Conservation (phyloP, 1,140 invertebrate genomes). For the Drosophila sp. region DNA sequence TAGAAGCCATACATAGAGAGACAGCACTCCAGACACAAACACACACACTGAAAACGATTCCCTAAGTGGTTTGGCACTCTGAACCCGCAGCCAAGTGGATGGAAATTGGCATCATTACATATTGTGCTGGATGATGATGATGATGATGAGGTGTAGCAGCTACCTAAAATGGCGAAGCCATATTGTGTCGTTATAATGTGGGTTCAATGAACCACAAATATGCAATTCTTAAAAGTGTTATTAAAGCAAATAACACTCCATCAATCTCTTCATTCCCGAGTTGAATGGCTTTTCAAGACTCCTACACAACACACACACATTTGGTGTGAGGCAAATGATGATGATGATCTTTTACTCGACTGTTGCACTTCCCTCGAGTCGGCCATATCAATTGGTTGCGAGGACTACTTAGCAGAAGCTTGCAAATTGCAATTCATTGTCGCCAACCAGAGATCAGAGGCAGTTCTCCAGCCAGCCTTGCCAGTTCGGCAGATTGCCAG, state of each 20-base stretch:
- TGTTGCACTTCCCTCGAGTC: constrained; percentile 13
- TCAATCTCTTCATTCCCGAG: constrained; percentile 1
- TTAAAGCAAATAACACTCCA: constrained; percentile 39
- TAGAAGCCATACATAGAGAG: constrained; percentile 13
- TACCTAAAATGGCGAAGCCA: background rate
- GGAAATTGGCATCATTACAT: constrained; percentile 40
- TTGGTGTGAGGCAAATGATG: background rate
- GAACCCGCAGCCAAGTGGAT: constrained; percentile 31
- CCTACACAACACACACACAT: constrained; percentile 5
- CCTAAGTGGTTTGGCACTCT: constrained; percentile 45
- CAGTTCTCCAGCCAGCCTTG: background rate
- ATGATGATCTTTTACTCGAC: constrained; percentile 6
- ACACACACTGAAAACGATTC: background rate
- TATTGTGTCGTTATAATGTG: background rate
- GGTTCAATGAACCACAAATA: constrained; percentile 47
- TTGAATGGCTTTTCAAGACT: constrained; percentile 23
- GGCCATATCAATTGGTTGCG: constrained; percentile 37
- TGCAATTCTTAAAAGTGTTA: constrained; percentile 36
- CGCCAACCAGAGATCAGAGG: constrained; percentile 16
- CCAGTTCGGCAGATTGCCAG: background rate
- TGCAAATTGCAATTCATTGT: constrained; percentile 60
- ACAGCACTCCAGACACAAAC: background rate
- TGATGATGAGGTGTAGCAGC: background rate
- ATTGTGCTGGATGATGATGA: background rate
- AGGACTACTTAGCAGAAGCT: constrained; percentile 29